Evolutionary conservation across 2,888 invertebrate species (phyloP), one percentile per base, ranked within the genome.

Genomic region (Tinea pellionella): DNA sequence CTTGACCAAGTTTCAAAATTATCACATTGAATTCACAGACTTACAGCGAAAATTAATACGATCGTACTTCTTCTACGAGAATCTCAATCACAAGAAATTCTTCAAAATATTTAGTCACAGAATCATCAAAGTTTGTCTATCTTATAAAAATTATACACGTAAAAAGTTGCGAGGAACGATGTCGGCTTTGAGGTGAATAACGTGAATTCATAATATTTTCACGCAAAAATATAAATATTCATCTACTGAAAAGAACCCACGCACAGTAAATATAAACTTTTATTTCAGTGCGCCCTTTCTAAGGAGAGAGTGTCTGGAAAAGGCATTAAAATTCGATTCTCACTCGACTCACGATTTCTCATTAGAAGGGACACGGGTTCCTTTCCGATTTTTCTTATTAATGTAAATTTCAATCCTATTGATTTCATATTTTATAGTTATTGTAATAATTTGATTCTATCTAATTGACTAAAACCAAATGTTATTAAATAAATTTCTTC

Each of bases 191-290:
- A 81, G 78, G 78, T 80, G 75, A 80, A 80, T 76, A 78, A 74
- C 74, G 74, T 71, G 72, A 75, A 73, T 62, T 61, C 60, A 62
- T 62, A 62, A 62, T 62, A 43, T 37, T 53, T 29, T 60, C 60
- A 56, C 59, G 62, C 60, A 60, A 37, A 43, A 73, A 73, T 80
- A 86, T 86, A 84, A 86, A 85, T 84, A 85, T 84, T 85, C 80
- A 86, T 85, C 77, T 68, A 65, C 66, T 68, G 73, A 71, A 72
- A 71, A 73, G 74, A 73, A 72, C 70, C 74, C 73, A 82, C 80
- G 81, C 80, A 81, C 81, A 75, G 78, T 80, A 84, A 85, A 83
- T 82, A 85, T 77, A 83, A 85, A 85, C 82, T 86, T 85, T 84
- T 84, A 82, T 84, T 84, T 78, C 75, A 77, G 75, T 75, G 72